Conservation (phyloP, 1,140 invertebrate species). For the Tenebrio molitor region DNA sequence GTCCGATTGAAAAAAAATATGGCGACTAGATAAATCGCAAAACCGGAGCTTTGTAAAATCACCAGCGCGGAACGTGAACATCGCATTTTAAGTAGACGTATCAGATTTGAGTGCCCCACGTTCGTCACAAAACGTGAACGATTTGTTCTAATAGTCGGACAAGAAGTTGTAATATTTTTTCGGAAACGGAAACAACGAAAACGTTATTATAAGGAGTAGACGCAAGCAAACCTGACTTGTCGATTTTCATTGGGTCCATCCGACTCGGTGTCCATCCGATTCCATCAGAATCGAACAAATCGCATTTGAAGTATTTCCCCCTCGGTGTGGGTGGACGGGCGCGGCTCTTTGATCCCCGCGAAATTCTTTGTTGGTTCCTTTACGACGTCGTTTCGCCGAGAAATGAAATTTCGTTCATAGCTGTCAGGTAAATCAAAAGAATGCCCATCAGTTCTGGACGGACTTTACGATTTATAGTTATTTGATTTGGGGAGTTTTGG, state of each 20-base stretch:
- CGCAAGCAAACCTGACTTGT: conserved; percentile 17
- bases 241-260: conserved; percentile 36
- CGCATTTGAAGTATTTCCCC: conserved; percentile 56
- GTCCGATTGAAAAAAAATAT: too few relatives aligned
- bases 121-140: too few relatives aligned
- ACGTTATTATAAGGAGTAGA: conserved; percentile 6
- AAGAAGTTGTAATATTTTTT: too few relatives aligned
- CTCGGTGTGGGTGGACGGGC: conserved; percentile 18
- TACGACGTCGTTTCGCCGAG: conserved; percentile 52
- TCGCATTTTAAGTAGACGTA: too few relatives aligned
- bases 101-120: too few relatives aligned
- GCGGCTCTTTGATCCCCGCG: conserved; percentile 41
- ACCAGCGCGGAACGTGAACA: too few relatives aligned
- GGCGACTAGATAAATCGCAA: too few relatives aligned
- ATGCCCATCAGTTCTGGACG: conserved; percentile 48
- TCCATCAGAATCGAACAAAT: conserved; percentile 57
- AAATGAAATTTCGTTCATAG: conserved; percentile 59
- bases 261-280: conserved; percentile 50
- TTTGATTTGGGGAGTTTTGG: conserved; percentile 45
- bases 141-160: too few relatives aligned
- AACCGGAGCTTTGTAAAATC: too few relatives aligned
- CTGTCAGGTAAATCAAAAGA: conserved; percentile 58
- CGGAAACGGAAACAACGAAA: conserved; percentile 37
- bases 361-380: conserved; percentile 55
- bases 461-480: conserved; percentile 51